Evolutionary conservation across 2,113 vertebrate genomes (phyloP).

Genomic region (Shinisaurus crocodilurus): DNA sequence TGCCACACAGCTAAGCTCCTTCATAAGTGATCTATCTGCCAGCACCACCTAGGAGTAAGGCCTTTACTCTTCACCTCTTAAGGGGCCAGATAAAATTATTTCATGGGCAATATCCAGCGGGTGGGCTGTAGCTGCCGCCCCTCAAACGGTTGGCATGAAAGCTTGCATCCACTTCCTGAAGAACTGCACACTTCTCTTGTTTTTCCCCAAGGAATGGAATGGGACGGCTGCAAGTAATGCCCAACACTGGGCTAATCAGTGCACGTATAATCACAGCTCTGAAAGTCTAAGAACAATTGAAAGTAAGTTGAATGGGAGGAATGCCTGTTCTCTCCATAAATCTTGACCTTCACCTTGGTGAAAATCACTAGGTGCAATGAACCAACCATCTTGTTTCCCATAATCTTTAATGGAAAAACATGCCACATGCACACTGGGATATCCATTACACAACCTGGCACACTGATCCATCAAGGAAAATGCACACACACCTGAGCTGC

Average conservation of each 20-base stretch:
- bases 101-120: neutral
- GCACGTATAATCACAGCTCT: slow-evolving; percentile 45
- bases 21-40: no score
- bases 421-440: no score
- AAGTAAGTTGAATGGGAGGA: slow-evolving; percentile 8
- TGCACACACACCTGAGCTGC: neutral
- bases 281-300: slow-evolving; percentile 16
- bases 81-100: neutral
- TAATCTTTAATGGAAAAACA: neutral
- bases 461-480: neutral
- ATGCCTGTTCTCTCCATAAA: neutral
- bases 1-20: no score
- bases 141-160: no score
- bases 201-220: slow-evolving; percentile 53
- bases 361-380: neutral
- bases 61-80: neutral
- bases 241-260: slow-evolving; percentile 15
- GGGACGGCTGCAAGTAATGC: slow-evolving; percentile 47
- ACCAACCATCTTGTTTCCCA: no score
- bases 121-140: neutral
- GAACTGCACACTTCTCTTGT: neutral
- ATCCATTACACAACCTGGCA: no score
- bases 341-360: neutral
- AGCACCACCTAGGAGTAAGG: no score
- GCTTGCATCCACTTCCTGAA: neutral